Base-by-base conservation (phyloP, 2,113 vertebrate species). In the Embiotoca jacksoni region DNA sequence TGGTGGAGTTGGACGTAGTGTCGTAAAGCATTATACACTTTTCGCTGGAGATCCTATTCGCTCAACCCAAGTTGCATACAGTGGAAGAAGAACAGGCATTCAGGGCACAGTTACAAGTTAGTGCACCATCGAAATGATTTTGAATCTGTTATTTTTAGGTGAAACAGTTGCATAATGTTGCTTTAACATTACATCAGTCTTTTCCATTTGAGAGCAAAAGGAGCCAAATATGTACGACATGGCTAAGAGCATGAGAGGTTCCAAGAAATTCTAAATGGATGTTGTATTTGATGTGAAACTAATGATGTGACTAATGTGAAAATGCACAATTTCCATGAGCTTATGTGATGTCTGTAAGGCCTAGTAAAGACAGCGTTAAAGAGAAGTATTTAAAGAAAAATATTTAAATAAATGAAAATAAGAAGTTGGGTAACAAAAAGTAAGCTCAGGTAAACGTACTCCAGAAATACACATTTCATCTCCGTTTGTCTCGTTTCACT, bases 151-250 rank as follows among this genome's bases (percentile, higher is more conserved):
- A 23, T 23, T 23, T 23, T 23, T 23, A 23, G 23, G 23, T 23
- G 23, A 23, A 23, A 23, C 23, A 23, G 23, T 23, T 23, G 23
- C 23, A 23, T 23, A 23, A 23, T 23, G 23, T 23, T 23, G 23
- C 23, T 23, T 23, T 39, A 70, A 63, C 58, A 57, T 83, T 73
- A 62, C 54, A 72, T 61, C 64, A 75, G 8, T 59, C 83, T 2
- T 85, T 74, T 83, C 69, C 71, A 77, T 67, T 57, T 47, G 32
- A 69, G 65, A 69, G 63, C 30, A 70, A 53, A 77, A 68, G 47
- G 39, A 59, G 72, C 33, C 50, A 71, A 23, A 64, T 72, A 31
- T 72, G 54, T 57, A 23, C 53, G 41, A 56, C 58, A 58, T 59
- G 11, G 47, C 58, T 59, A 4, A 78, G 58, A 63, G 55, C 30